Conservation (phyloP, 1,140 invertebrate genomes). For the Drosophila parvula region DNA sequence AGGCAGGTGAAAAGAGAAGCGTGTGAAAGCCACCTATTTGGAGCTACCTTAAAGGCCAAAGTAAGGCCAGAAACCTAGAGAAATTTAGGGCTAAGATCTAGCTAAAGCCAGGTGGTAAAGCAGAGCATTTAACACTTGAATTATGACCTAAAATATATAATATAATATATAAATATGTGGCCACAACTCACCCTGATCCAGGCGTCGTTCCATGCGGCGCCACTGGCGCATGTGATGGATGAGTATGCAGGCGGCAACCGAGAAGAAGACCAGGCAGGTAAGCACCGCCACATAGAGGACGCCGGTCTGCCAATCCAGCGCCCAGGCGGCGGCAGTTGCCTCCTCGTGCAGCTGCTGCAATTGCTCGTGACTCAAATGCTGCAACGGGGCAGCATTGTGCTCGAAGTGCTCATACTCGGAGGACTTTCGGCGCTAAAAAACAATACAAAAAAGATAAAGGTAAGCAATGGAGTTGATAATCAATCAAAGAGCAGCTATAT, state of each 20-base stretch:
- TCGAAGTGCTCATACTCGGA: conserved; percentile 72
- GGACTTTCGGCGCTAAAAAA: conserved; percentile 73
- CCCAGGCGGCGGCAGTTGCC: conserved; percentile 58
- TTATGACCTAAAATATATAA: too few relatives aligned
- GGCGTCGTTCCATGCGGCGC: conserved; percentile 86
- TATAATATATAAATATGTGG: too few relatives aligned
- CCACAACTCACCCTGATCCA: conserved; percentile 84
- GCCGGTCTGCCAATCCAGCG: conserved; percentile 86
- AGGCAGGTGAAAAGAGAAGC: conserved; percentile 36
- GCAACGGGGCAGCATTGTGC: conserved; percentile 50
- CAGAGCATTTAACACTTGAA: too few relatives aligned
- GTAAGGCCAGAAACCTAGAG: background rate
- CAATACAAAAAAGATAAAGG: too few relatives aligned
- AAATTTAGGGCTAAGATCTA: background rate
- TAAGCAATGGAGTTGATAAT: too few relatives aligned
- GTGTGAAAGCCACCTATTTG: conserved; percentile 53
- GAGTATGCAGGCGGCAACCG: conserved; percentile 87
- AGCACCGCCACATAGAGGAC: conserved; percentile 86
- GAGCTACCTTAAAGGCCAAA: too few relatives aligned
- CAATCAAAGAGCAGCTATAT: too few relatives aligned
- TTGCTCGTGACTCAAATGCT: conserved; percentile 77
- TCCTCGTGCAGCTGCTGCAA: conserved; percentile 79
- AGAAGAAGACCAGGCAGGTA: conserved; percentile 88
- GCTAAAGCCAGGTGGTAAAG: too few relatives aligned
- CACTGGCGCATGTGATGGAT: conserved; percentile 87